phyloP scores from a whole-genome alignment of 2,113 vertebrate genomes.

The Cryptotis parvus region DNA sequence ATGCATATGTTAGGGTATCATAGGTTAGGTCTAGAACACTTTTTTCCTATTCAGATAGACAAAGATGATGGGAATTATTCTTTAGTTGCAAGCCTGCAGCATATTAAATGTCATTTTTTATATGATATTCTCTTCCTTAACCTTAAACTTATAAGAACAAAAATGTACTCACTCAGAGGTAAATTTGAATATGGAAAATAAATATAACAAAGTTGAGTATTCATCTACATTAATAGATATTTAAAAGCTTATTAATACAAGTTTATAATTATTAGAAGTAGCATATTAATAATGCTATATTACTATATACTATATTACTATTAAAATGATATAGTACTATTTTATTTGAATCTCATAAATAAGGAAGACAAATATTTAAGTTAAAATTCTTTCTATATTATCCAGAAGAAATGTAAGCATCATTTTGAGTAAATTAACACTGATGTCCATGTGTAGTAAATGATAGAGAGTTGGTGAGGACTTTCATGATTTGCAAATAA shows the following conservation, averaged over 20 bases:
- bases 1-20: too few relatives aligned
- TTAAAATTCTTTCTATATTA: background rate
- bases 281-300: background rate
- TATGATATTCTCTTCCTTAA: slow-evolving; percentile 6
- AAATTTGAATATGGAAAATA: background rate
- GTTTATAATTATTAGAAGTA: background rate
- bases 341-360: background rate
- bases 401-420: background rate
- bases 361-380: background rate
- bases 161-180: background rate
- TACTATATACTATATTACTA: too few relatives aligned
- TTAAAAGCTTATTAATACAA: background rate
- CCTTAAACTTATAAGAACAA: background rate
- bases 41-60: background rate
- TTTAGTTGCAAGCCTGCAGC: background rate
- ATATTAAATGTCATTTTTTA: background rate
- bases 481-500: background rate
- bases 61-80: background rate
- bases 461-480: background rate
- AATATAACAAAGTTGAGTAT: background rate
- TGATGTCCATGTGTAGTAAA: background rate
- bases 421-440: background rate
- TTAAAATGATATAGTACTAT: too few relatives aligned
- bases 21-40: too few relatives aligned
- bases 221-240: background rate